Conservation (phyloP, 2,113 vertebrate species). For the Bostrychus sinensis region DNA sequence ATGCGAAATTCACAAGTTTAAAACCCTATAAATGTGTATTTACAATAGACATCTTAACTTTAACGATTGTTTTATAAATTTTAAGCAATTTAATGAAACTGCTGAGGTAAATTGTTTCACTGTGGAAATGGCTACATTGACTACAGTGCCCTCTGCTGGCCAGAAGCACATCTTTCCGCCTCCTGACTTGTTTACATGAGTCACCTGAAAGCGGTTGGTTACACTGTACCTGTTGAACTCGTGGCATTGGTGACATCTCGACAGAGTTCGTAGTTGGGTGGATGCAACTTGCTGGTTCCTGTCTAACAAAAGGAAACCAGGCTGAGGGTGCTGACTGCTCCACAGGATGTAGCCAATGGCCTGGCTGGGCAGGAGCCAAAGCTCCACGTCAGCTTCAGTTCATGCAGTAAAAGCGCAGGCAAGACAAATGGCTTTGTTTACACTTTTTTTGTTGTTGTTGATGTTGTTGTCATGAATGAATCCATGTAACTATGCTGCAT, state of each 20-base stretch:
- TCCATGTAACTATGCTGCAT: no score
- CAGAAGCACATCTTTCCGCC: neutral
- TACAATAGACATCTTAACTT: no score
- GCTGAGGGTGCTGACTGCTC: conserved; percentile 36
- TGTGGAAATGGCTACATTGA: neutral
- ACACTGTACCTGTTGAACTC: neutral
- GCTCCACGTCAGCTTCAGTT: conserved; percentile 24
- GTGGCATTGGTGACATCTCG: neutral
- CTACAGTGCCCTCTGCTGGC: conserved; percentile 62
- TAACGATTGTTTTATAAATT: no score
- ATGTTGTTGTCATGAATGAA: no score
- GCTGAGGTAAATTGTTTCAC: neutral
- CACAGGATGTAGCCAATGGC: conserved; percentile 71
- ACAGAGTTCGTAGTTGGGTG: conserved; percentile 6
- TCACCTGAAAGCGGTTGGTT: neutral
- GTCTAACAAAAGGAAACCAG: conserved; percentile 53
- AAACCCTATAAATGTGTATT: no score
- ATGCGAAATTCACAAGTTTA: no score
- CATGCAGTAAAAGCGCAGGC: no score
- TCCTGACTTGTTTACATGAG: conserved; percentile 1
- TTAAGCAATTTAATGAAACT: no score
- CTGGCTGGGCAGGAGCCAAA: conserved; percentile 58
- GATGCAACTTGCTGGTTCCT: conserved; percentile 38
- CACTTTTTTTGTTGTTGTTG: no score
- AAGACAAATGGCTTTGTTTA: conserved; percentile 18